phyloP scores from a whole-genome alignment of 30 jellyfish, hydroid and myxozoan genomes.

The Cassiopea andromeda region DNA sequence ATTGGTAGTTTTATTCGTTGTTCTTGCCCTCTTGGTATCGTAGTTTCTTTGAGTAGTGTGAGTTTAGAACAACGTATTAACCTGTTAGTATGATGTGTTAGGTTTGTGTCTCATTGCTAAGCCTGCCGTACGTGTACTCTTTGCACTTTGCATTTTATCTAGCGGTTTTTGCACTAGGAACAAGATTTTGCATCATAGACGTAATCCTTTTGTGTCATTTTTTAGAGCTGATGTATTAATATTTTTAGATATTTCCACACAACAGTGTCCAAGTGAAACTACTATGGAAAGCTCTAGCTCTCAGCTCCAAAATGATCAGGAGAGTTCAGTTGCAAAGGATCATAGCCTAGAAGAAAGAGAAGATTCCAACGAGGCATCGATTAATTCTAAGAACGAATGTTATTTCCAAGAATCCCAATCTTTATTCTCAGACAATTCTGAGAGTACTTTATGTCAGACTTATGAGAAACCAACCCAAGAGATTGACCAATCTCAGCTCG shows the following conservation, averaged over 20 bases:
- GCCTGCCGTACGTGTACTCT: too few relatives aligned
- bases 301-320: not conserved
- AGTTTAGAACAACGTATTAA: too few relatives aligned
- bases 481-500: not conserved
- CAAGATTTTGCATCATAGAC: too few relatives aligned
- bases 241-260: not conserved
- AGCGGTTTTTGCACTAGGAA: too few relatives aligned
- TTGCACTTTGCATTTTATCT: too few relatives aligned
- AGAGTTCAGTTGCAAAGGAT: not conserved
- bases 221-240: too few relatives aligned
- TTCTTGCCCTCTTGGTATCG: not conserved
- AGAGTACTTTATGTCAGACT: not conserved
- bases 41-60: too few relatives aligned
- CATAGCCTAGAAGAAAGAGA: not conserved
- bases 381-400: not conserved
- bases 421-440: not conserved
- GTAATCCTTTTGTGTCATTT: too few relatives aligned
- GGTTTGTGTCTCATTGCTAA: too few relatives aligned
- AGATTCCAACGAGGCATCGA: not conserved
- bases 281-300: not conserved
- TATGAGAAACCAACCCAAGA: not conserved
- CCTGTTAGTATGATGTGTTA: too few relatives aligned
- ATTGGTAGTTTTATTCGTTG: not conserved
- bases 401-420: conserved; percentile 11
- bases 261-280: not conserved